Conservation (phyloP, 2,797 vertebrate genomes). For the Hoplostethus mediterraneus region DNA sequence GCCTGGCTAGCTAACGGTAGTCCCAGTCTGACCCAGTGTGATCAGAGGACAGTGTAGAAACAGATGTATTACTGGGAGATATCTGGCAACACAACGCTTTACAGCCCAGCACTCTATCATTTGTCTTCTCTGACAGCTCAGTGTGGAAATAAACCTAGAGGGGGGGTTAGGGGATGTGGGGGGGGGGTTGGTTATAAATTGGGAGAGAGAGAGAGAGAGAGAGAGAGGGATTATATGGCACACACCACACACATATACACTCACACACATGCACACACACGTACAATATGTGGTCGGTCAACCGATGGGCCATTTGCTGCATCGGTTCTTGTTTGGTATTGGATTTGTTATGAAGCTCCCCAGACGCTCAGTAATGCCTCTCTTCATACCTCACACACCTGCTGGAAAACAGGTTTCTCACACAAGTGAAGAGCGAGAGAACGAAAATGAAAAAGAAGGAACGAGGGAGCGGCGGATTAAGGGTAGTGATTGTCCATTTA, state of each 20-base stretch:
- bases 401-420: not conserved
- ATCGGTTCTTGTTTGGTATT: conserved; percentile 6
- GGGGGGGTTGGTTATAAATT: conserved; percentile 11
- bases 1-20: conserved; percentile 64
- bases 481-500: conserved; percentile 33
- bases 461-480: conserved; percentile 41
- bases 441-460: conserved; percentile 32
- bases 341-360: conserved; percentile 5
- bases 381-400: conserved; percentile 1
- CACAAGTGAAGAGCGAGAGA: conserved; percentile 16
- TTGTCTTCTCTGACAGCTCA: conserved; percentile 76
- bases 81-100: conserved; percentile 69
- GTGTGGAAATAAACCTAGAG: conserved; percentile 30
- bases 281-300: not conserved
- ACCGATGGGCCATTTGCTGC: conserved; percentile 2
- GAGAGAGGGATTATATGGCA: conserved; percentile 1
- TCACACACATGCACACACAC: not conserved
- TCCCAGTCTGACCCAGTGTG: conserved; percentile 62
- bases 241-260: not conserved
- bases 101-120: conserved; percentile 66
- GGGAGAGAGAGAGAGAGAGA: not conserved
- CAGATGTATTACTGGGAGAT: conserved; percentile 74
- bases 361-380: not conserved
- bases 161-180: conserved; percentile 33
- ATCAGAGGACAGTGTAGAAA: conserved; percentile 70